Conservation (phyloP, 30 jellyfish, hydroid and myxozoan species). For the Rhopilema esculentum region DNA sequence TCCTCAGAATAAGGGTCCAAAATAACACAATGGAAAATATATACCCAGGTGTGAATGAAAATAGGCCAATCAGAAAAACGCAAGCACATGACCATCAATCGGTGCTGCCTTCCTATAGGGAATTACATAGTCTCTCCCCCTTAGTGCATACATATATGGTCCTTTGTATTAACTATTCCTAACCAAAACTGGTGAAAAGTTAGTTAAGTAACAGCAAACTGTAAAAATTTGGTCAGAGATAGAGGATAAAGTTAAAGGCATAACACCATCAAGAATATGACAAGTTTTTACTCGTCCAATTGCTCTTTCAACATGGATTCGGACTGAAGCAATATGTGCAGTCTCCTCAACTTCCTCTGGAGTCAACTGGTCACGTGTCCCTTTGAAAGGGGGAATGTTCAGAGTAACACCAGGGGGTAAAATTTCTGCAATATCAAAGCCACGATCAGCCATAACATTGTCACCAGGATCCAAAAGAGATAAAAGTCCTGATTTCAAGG, state of each 20-base stretch:
- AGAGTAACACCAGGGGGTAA: slow-evolving; percentile 56
- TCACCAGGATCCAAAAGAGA: slow-evolving; percentile 37
- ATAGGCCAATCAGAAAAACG: background rate
- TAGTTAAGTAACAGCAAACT: slow-evolving; percentile 43
- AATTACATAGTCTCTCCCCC: background rate
- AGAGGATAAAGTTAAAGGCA: slow-evolving; percentile 35
- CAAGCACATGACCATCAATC: background rate
- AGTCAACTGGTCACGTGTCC: slow-evolving; percentile 48
- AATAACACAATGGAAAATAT: background rate
- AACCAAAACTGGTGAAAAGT: slow-evolving; percentile 12
- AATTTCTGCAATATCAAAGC: slow-evolving; percentile 56
- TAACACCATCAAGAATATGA: slow-evolving; percentile 45
- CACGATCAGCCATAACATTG: slow-evolving; percentile 65
- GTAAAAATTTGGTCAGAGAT: slow-evolving; percentile 47
- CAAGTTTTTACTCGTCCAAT: slow-evolving; percentile 58
- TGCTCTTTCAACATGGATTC: slow-evolving; percentile 62
- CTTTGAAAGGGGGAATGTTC: slow-evolving; percentile 63
- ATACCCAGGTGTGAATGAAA: background rate
- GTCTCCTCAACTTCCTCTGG: slow-evolving; percentile 67
- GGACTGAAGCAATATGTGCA: slow-evolving; percentile 34
- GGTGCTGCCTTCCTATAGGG: background rate
- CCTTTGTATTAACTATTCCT: background rate
- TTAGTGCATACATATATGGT: background rate
- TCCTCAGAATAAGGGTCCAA: background rate
- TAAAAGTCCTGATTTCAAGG: slow-evolving; percentile 21